These are phyloP conservation scores for Crypturellus undulatus DNA, from an alignment of 2,113 vertebrate species.

Conservation along the genomic window DNA sequence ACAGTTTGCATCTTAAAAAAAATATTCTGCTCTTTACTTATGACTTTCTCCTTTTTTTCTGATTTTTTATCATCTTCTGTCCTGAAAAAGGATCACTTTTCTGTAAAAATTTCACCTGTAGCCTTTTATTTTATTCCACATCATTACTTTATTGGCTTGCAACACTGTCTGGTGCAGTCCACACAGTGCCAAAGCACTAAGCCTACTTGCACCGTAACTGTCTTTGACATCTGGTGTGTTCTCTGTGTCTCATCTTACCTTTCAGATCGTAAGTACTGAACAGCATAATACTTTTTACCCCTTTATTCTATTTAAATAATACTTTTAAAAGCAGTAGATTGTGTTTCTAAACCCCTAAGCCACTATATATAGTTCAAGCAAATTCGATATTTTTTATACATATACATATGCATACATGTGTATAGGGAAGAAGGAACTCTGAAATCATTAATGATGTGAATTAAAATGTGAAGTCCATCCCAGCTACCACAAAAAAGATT, in stretches of 20 bases:
- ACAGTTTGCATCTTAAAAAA: neutral
- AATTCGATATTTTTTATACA: neutral
- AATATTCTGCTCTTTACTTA: neutral
- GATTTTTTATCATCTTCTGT: neutral
- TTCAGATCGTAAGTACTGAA: neutral
- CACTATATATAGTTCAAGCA: neutral
- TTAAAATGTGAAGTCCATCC: neutral
- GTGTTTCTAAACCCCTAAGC: neutral
- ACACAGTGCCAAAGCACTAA: slow-evolving; percentile 22
- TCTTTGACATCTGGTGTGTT: slow-evolving; percentile 27
- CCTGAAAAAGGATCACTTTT: neutral
- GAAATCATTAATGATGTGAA: neutral
- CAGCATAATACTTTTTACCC: neutral
- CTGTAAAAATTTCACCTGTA: neutral
- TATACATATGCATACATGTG: neutral
- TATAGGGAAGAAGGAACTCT: neutral
- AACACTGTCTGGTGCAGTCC: neutral
- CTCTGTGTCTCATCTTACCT: neutral
- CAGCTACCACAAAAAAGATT: neutral
- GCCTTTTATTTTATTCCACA: neutral
- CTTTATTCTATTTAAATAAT: neutral
- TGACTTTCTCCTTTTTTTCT: neutral
- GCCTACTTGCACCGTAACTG: neutral
- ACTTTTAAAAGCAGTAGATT: neutral
- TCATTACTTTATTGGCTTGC: neutral